Conservation (phyloP, 1,140 invertebrate species). For the Cotesia typhae region DNA sequence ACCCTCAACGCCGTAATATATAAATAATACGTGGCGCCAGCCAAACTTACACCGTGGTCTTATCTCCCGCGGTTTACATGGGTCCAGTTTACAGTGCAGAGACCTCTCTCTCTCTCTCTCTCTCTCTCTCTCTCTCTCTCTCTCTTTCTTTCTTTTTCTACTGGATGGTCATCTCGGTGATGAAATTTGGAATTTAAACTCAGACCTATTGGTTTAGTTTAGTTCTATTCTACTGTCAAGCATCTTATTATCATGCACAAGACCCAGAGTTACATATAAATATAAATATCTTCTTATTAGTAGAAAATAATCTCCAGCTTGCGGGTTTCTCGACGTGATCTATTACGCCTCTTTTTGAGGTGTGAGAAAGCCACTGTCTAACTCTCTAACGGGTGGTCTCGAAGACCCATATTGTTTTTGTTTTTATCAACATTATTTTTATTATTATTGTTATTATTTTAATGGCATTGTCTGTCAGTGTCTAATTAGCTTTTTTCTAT, state of each 20-base stretch:
- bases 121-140: not conserved
- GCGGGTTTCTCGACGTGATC: slow-evolving; percentile 4
- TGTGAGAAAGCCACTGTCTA: slow-evolving; percentile 26
- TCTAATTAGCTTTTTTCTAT: too few species aligned
- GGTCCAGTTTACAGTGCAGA: not conserved
- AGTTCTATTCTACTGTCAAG: not conserved
- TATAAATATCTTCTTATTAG: slow-evolving; percentile 28
- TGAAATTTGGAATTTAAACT: slow-evolving; percentile 6
- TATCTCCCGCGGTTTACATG: slow-evolving; percentile 49
- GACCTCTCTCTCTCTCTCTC: slow-evolving; percentile 32
- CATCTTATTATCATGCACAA: not conserved
- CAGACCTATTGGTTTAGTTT: slow-evolving; percentile 12
- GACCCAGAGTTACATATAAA: slow-evolving; percentile 6
- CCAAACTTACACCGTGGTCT: slow-evolving; percentile 53
- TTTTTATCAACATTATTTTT: not conserved
- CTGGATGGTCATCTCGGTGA: not conserved
- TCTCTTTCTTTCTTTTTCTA: slow-evolving; percentile 17
- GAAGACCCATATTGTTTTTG: not conserved
- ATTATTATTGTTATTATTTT: not conserved
- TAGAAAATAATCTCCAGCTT: slow-evolving; percentile 28
- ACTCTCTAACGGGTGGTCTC: slow-evolving; percentile 26
- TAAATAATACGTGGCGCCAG: slow-evolving; percentile 63
- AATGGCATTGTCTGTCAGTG: not conserved
- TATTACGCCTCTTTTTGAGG: slow-evolving; percentile 19
- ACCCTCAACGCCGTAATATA: slow-evolving; percentile 43